Conservation (phyloP, 64 coral and sea anemone genomes). For the Stichodactyla mertensii region DNA sequence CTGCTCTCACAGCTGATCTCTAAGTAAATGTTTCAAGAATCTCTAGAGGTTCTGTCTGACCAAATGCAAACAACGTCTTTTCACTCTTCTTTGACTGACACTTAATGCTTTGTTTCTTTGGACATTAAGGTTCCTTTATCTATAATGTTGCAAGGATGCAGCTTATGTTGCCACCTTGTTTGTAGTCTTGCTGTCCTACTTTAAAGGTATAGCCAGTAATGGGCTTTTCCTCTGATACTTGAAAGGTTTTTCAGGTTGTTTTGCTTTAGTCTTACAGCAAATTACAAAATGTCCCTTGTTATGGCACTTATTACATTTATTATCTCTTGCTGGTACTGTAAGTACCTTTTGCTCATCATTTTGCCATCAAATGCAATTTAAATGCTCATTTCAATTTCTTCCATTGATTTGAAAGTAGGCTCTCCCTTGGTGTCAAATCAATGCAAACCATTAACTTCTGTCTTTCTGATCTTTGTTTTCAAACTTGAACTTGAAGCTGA, state of each 20-base stretch:
- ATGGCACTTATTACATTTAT: neutral
- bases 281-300: neutral
- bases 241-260: neutral
- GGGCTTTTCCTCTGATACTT: neutral
- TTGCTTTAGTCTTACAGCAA: neutral
- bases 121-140: slow-evolving; percentile 36
- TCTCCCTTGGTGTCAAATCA: slow-evolving; percentile 1
- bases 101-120: slow-evolving; percentile 42
- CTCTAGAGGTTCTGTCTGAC: slow-evolving; percentile 46
- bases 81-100: slow-evolving; percentile 26
- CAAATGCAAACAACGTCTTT: slow-evolving; percentile 65
- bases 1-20: slow-evolving; percentile 27
- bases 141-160: slow-evolving; percentile 34
- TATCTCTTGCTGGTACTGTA: neutral
- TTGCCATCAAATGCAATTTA: slow-evolving; percentile 30
- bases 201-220: neutral
- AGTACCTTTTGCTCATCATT: slow-evolving; percentile 28
- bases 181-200: neutral
- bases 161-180: neutral
- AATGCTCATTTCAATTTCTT: slow-evolving; percentile 16
- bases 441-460: neutral
- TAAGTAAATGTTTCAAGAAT: slow-evolving; percentile 39
- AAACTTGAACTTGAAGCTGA: too few relatives aligned
- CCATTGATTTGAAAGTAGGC: slow-evolving; percentile 11
- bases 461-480: too few relatives aligned